Percentiles rank a stretch among this genome's conserved stretches.
These are phyloP conservation scores for Kradibia gibbosae DNA, from an alignment of 1,140 invertebrate genomes.

Conservation along the genomic window DNA sequence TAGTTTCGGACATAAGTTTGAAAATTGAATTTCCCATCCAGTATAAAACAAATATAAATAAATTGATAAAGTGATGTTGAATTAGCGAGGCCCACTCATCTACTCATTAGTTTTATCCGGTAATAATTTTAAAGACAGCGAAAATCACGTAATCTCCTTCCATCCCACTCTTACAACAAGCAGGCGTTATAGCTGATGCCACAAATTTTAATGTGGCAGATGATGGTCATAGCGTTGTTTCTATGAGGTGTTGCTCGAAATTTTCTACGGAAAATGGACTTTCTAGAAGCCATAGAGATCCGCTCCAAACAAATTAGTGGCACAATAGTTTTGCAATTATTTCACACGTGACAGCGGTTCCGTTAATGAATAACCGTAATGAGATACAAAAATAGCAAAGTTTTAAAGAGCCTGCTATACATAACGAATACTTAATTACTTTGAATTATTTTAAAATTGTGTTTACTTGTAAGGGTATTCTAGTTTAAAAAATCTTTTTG, in stretches of 20 bases:
- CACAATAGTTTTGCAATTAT: neutral
- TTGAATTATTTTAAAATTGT: too few species aligned
- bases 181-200: neutral
- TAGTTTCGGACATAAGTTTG: conserved; percentile 22
- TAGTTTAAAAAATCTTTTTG: too few species aligned
- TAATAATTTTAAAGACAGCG: conserved; percentile 25
- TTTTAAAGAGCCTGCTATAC: too few species aligned
- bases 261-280: neutral
- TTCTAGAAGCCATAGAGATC: neutral
- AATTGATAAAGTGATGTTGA: conserved; percentile 45
- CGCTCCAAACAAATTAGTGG: neutral
- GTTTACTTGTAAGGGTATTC: too few species aligned
- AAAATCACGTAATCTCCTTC: conserved; percentile 40
- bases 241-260: neutral
- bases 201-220: neutral
- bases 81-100: conserved; percentile 17
- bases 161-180: neutral
- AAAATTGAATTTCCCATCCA: conserved; percentile 37
- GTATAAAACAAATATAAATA: conserved; percentile 35
- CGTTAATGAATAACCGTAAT: too few species aligned
- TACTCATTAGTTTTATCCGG: conserved; percentile 13
- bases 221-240: neutral
- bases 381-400: too few species aligned
- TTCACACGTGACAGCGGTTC: neutral
- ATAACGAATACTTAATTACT: too few species aligned